Base-by-base conservation (phyloP, 1,140 invertebrate species). In the Atta cephalotes region DNA sequence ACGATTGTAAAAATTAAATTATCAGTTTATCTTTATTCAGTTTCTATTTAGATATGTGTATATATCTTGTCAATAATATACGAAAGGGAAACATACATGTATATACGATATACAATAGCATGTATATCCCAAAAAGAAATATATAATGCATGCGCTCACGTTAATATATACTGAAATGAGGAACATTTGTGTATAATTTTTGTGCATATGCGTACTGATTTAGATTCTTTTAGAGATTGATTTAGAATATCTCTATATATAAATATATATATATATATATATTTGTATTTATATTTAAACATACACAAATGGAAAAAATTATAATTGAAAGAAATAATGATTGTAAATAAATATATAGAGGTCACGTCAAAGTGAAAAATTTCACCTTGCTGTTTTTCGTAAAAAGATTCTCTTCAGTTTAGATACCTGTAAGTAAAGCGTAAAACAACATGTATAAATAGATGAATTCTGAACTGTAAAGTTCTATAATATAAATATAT, bases 401-500 rank as follows among this genome's bases (percentile, higher is more conserved):
- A 78, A 84, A 68, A 87, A 87, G 31, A 39, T 3, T n/a, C 35
- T n/a, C 35, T n/a, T 89, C 45, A 14, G 68, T 70, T 85, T n/a
- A 87, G 35, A 18, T 84, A 79, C 28, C 49, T 68, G 58, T 21
- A 84, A 62, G 65, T 79, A 80, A 60, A 70, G 74, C 51, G 63
- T 60, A 45, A 88, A 62, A 51, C 6, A 14, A 39, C 35, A 12
- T 71, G 53, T 84, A 28, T 45, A 71, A 72, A 60, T 71, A 81
- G 39, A 60, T 9, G 56, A 65, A 16, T 21, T 89, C 53, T 70
- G 56, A 89, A 31, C 12, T 79, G 35, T 89, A 76, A 74, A 76
- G 71, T 53, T 78, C 51, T 88, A 53, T 58, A 81, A 81, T 90
- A 63, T 90, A 90, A 90, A 86, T 66, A 89, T 89, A 87, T 89